phyloP scores from a whole-genome alignment of 2,797 vertebrate species.

The Syndactyla subalaris region DNA sequence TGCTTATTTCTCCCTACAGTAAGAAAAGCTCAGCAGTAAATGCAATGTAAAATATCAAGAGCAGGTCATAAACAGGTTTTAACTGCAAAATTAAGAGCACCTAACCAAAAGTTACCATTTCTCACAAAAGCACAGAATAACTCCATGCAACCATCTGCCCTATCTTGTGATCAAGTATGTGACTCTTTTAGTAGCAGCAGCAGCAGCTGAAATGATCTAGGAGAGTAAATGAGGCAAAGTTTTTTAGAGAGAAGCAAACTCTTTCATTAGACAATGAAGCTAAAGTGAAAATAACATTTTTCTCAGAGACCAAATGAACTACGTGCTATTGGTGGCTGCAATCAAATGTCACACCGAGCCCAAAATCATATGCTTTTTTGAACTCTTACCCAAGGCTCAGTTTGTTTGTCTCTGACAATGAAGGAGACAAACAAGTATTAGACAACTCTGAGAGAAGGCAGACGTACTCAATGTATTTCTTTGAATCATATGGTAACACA shows the following conservation, averaged over 20 bases:
- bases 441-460: neutral
- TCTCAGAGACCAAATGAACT: neutral
- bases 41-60: neutral
- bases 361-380: neutral
- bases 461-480: rapidly evolving
- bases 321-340: neutral
- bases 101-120: neutral
- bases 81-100: neutral
- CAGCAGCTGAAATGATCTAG: neutral
- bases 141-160: neutral
- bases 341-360: neutral
- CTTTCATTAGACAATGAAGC: neutral
- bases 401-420: neutral
- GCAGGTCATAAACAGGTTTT: neutral
- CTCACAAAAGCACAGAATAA: neutral
- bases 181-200: neutral
- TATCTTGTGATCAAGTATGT: neutral
- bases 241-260: neutral
- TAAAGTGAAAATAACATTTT: neutral
- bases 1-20: neutral
- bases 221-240: neutral
- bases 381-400: neutral
- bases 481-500: neutral
- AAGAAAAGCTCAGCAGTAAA: neutral
- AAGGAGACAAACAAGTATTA: neutral